Base-by-base conservation (phyloP, 2,888 invertebrate species). In the Pachydiplax longipennis region DNA sequence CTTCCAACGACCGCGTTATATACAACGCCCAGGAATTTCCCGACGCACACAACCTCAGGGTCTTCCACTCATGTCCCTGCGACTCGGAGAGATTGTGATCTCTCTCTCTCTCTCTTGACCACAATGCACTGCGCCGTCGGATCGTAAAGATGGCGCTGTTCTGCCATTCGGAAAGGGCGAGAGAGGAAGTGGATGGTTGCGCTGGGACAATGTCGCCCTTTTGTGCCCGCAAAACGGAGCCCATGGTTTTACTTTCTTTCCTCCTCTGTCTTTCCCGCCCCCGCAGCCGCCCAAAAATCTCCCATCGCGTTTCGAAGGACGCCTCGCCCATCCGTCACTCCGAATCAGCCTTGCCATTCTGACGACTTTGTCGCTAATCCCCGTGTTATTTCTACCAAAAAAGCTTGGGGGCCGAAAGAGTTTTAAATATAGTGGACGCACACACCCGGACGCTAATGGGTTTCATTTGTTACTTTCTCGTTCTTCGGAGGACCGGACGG, bases 391-490 rank as follows among this genome's bases (percentile, higher is more conserved):
- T 35, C 87, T 61, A n/a, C 73, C 53, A 53, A 53, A 53, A 53
- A 73, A 73, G 31, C 73, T 25, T 18, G 13, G 25, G 13, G 31
- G 10, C 73, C 31, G 12, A 73, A 73, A 53, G 73, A 31, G 73
- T 73, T 73, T 73, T 73, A 73, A 73, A 73, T 73, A 73, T 31
- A 73, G 73, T 31, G 73, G 73, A 25, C 73, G 25, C 22, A 35
- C 44, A 81, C 44, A 48, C 58, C 83, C 15, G 37, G 10, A 87
- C 87, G 87, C 87, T 87, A 87, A 87, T 87, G 87, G 87, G n/a
- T 87, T 87, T 87, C 87, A 87, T 87, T 87, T 87, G 87, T 87
- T 61, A 87, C 58, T 37, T 65, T 61, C 87, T 87, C 61, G 61
- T 35, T 48, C 81, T 81, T 44, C 25, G 35, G 22, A 61, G n/a